Conservation (phyloP, 2,888 invertebrate genomes). For the Epistrophe eligans region DNA sequence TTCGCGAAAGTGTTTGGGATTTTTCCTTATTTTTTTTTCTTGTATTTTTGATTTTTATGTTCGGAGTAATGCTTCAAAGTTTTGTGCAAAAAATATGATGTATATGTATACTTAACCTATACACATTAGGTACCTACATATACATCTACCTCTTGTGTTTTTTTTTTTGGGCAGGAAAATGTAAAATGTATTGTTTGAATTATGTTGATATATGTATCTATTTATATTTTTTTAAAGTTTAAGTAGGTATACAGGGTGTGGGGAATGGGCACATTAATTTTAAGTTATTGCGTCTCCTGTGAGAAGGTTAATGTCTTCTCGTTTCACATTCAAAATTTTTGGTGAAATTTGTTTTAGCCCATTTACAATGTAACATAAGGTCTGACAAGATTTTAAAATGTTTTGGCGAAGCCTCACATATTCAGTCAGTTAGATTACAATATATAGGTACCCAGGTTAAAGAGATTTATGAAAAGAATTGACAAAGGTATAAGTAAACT, state of each 20-base stretch:
- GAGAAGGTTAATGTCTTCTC: constrained; percentile 28
- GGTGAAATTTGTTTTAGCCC: constrained; percentile 2
- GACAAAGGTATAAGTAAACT: too few species aligned
- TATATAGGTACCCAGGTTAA: too few species aligned
- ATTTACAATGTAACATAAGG: neutral
- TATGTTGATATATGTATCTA: constrained; percentile 31
- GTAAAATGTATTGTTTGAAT: constrained; percentile 38
- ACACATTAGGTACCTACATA: neutral
- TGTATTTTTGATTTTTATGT: constrained; percentile 49
- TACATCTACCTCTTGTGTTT: constrained; percentile 36
- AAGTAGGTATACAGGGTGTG: constrained; percentile 1
- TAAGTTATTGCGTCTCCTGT: constrained; percentile 18
- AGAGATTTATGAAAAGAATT: too few species aligned
- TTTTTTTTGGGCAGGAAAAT: constrained; percentile 46
- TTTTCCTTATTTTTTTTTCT: constrained; percentile 18
- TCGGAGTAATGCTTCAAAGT: constrained; percentile 59
- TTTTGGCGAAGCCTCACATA: neutral
- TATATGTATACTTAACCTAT: neutral
- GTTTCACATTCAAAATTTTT: neutral
- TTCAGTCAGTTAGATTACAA: too few species aligned
- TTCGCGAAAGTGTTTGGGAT: constrained; percentile 46
- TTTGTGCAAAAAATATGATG: constrained; percentile 58
- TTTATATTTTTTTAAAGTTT: neutral
- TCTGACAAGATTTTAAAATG: neutral
- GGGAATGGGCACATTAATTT: constrained; percentile 10